Base-by-base conservation (phyloP, 2,797 vertebrate genomes). In the Malacoctenus gilli region DNA sequence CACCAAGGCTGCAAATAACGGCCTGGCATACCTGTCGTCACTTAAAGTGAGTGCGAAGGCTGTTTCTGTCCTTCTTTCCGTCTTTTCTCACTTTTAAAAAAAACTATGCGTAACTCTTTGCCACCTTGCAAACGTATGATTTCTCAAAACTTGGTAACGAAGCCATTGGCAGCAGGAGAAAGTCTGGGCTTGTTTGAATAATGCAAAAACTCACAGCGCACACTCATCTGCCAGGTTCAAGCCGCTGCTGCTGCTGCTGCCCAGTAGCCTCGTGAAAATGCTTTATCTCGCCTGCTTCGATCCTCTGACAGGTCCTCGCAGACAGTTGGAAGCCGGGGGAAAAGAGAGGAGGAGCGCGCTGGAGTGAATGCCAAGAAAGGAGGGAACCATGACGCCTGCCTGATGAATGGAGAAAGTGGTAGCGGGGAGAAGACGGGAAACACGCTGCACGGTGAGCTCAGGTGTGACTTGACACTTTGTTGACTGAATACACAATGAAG, bases 1-100 rank as follows among this genome's bases (percentile, higher is more conserved):
- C 19, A 13, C 59, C 42, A 42, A 23, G 23, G 64, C 38, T 52
- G 39, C 62, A 68, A 85, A 82, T 78, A 67, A 63, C 44, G 61
- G 58, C 43, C 28, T 68, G 19, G 37, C 66, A 49, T 9, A 4
- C 12, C 14, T 53, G 38, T 25, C 36, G 23, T 16, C 20, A 20
- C 31, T 51, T 38, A 10, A n/a, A 34, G 18, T 19, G 32, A 1
- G 2, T 14, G 54, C 6, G 1, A 53, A 8, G 12, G 59, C 14
- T 40, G 31, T 23, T 19, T 40, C 37, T 23, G 21, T n/a, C n/a
- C 50, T 46, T 30, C 14, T 43, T 48, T 46, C 34, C 20, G 30
- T 60, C 40, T 39, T 39, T 41, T 2, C 3, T 5, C 5, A 31
- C 8, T 11, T 11, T 12, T 36, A 66, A n/a, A n/a, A n/a, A n/a